Evolutionary conservation across 2,797 vertebrate genomes (phyloP).

Genomic region (Enteromius anoplus): DNA sequence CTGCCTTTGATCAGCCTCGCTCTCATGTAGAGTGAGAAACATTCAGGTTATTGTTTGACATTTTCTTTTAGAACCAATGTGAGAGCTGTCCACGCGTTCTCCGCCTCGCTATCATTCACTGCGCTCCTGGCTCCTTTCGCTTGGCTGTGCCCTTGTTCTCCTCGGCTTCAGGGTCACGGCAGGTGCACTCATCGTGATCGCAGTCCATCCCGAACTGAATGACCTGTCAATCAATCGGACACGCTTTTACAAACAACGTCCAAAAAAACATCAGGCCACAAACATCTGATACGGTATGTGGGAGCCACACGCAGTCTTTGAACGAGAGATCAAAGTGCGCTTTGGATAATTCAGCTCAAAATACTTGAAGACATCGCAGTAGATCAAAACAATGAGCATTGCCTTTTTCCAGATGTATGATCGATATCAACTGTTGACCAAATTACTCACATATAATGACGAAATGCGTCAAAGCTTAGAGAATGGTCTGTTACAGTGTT

Average conservation of each 20-base stretch:
- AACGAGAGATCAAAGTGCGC: slow-evolving; percentile 48
- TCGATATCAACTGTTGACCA: slow-evolving; percentile 37
- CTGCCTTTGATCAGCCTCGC: slow-evolving; percentile 35
- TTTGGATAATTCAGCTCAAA: slow-evolving; percentile 44
- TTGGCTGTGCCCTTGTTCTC: slow-evolving; percentile 86
- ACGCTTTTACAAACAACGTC: background rate
- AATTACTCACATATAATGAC: slow-evolving; percentile 24
- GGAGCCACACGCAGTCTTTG: slow-evolving; percentile 38
- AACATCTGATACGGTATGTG: slow-evolving; percentile 40
- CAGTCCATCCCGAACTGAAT: slow-evolving; percentile 95
- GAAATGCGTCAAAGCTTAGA: background rate
- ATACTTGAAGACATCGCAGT: slow-evolving; percentile 36
- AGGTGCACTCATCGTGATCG: slow-evolving; percentile 92
- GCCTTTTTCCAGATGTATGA: slow-evolving; percentile 42
- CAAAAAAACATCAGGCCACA: slow-evolving; percentile 12
- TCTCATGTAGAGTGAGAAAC: slow-evolving; percentile 11
- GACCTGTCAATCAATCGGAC: slow-evolving; percentile 78
- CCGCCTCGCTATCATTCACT: slow-evolving; percentile 58
- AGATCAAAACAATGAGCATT: slow-evolving; percentile 39
- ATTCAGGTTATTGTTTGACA: slow-evolving; percentile 27
- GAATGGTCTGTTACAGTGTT: background rate
- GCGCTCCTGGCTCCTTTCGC: slow-evolving; percentile 50
- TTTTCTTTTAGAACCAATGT: slow-evolving; percentile 42
- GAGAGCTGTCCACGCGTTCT: slow-evolving; percentile 54
- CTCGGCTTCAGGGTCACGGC: slow-evolving; percentile 91